Evolutionary conservation across 2,797 vertebrate species (phyloP), one percentile per base, ranked within the genome.

Genomic region (Threskiornis aethiopicus): DNA sequence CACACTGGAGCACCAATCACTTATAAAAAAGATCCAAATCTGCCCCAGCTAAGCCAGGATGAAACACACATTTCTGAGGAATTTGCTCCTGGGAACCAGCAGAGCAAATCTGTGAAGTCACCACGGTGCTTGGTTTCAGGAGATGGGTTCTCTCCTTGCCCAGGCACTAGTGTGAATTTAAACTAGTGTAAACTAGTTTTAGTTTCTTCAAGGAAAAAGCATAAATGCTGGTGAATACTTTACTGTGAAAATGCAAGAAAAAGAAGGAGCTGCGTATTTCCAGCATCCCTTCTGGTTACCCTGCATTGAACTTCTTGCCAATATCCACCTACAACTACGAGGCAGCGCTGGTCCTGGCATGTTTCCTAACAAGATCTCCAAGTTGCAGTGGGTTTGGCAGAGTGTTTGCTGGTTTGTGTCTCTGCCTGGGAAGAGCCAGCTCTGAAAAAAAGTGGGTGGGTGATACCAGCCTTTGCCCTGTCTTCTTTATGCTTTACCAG

Each of bases 221-320:
- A 51, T 37, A 80, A 92, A 81, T 52, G 14, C 51, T 79, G 67
- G 46, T 66, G 55, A 85, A 57, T 73, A 70, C 29, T 80, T 75
- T 54, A 47, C 54, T 37, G 41, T 39, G 46, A 84, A 51, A 47
- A 42, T 7, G 26, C 65, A 91, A 85, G 70, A 80, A 37, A 37
- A 37, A 71, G 51, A 41, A 80, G 37, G 52, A 88, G 47, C 28
- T 55, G 46, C 16, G 0, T 84, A 76, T 69, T 96, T 85, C 73
- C 70, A 93, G 62, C 51, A 76, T 28, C 69, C 39, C 51, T 80
- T 92, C 84, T 93, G 85, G 51, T 79, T 93, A 90, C 35, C n/a
- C 51, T 87, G 75, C n/a, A 57, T 0, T 93, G 91, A 93, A 84
- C 51, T 84, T 84, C 72, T 70, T 96, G 93, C 87, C 93, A 89